Conservation (phyloP, 2,888 invertebrate genomes). For the Oxyscelio sp. region DNA sequence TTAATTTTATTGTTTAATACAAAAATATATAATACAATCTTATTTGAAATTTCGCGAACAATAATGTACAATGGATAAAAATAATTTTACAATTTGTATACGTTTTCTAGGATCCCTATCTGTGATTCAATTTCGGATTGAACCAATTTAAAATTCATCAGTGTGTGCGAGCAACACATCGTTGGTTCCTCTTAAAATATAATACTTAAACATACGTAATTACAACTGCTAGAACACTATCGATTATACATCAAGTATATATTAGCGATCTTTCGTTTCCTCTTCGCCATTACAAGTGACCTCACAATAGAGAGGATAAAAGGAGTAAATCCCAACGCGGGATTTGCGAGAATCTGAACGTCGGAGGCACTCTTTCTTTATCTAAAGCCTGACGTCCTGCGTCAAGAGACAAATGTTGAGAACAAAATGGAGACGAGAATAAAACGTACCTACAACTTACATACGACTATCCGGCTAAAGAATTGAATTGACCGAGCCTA, state of each 20-base stretch:
- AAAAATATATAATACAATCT: conserved; percentile 61
- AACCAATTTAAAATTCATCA: conserved; percentile 13
- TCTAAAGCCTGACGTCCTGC: conserved; percentile 86
- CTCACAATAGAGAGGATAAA: conserved; percentile 75
- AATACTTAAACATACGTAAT: conserved; percentile 57
- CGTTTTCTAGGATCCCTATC: conserved; percentile 4
- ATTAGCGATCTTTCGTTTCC: conserved; percentile 70
- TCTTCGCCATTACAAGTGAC: conserved; percentile 65
- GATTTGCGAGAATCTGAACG: conserved; percentile 79
- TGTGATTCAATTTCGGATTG: conserved; percentile 17
- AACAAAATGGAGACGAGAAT: conserved; percentile 77
- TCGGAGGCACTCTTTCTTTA: conserved; percentile 84
- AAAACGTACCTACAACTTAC: conserved; percentile 81
- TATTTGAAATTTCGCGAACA: conserved; percentile 30
- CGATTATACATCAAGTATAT: conserved; percentile 24
- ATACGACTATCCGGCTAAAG: conserved; percentile 79
- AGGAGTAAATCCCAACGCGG: conserved; percentile 50
- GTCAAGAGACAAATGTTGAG: conserved; percentile 81
- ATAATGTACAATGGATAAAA: conserved; percentile 12
- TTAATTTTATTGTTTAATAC: too few relatives aligned
- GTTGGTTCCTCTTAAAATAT: conserved; percentile 29
- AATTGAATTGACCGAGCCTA: conserved; percentile 61
- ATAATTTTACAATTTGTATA: conserved; percentile 16
- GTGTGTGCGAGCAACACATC: neutral
- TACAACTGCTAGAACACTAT: conserved; percentile 33